Evolutionary conservation across 2,113 vertebrate genomes (phyloP), one percentile per base, ranked within the genome.

Genomic region (Elanus axillaris): DNA sequence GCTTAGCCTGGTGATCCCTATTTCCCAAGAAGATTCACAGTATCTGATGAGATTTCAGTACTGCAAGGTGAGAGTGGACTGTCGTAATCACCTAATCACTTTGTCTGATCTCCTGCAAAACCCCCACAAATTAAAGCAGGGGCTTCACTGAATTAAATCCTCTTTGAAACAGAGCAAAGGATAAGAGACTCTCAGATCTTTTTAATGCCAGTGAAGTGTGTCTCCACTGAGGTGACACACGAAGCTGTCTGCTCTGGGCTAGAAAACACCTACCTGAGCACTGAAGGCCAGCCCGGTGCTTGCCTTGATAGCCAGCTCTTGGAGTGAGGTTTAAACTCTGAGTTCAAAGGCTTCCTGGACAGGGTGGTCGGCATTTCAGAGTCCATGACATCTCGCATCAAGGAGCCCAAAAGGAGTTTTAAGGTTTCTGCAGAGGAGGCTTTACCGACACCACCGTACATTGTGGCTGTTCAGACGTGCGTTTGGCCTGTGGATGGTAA

Each of bases 381-480:
- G 9, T 45, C 15, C 17, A 4, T 18, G 40, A 36, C 14, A 34
- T 55, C n/a, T 43, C 66, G 8, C 8, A 62, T 72, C 25, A 50
- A 36, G 42, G 11, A 48, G 52, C 4, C 23, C 20, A 14, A 15
- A 56, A 64, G 21, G 31, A 56, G 4, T 48, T 85, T 64, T 45
- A 72, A 43, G 10, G 11, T 71, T 43, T 71, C 16, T 91, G 36
- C 34, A 29, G 18, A 43, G 23, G 10, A 2, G 7, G 2, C 15
- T 85, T 87, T 55, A 5, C 18, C 64, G 34, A 36, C 4, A 19
- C 9, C 1, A 1, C 9, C 2, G 1, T 19, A 47, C 3, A 3
- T 29, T 0, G 0, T 38, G 40, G 32, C 16, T 66, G 3, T 74
- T 75, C 31, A 26, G 19, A 48, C 9, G 2, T 36, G 26, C 16